These are phyloP conservation scores for Lichenostomus cassidix DNA, from an alignment of 2,113 vertebrate genomes.

Conservation along the genomic window DNA sequence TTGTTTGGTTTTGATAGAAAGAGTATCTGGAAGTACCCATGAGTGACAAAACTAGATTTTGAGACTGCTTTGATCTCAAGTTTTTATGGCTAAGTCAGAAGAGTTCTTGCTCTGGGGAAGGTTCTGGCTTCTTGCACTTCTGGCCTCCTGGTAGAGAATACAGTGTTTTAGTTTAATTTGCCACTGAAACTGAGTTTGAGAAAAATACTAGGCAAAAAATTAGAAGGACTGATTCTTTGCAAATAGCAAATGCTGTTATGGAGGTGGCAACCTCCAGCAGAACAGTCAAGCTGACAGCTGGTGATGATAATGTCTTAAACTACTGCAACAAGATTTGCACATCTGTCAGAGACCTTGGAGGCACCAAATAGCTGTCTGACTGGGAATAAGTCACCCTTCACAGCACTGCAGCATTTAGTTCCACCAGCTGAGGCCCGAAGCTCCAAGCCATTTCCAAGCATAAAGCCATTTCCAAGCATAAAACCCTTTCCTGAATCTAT, in stretches of 20 bases:
- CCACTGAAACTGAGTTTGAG: background rate
- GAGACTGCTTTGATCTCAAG: background rate
- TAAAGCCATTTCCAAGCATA: background rate
- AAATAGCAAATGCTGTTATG: background rate
- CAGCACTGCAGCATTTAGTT: background rate
- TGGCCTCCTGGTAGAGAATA: background rate
- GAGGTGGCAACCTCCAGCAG: background rate
- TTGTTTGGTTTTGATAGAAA: background rate
- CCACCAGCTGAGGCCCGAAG: conserved; percentile 12
- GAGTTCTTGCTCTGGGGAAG: background rate
- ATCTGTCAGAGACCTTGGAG: background rate
- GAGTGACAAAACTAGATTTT: background rate
- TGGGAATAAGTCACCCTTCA: background rate
- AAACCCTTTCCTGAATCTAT: background rate
- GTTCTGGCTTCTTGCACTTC: background rate
- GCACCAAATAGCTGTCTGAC: background rate
- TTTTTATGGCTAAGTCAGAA: background rate
- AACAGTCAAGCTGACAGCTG: background rate
- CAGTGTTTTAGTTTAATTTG: background rate
- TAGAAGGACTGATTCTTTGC: background rate
- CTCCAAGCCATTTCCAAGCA: background rate
- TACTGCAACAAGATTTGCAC: background rate
- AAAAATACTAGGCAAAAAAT: background rate
- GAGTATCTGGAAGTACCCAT: background rate
- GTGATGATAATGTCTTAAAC: conserved; percentile 1